Conservation (phyloP, 2,797 vertebrate genomes). For the Darevskia mixta region DNA sequence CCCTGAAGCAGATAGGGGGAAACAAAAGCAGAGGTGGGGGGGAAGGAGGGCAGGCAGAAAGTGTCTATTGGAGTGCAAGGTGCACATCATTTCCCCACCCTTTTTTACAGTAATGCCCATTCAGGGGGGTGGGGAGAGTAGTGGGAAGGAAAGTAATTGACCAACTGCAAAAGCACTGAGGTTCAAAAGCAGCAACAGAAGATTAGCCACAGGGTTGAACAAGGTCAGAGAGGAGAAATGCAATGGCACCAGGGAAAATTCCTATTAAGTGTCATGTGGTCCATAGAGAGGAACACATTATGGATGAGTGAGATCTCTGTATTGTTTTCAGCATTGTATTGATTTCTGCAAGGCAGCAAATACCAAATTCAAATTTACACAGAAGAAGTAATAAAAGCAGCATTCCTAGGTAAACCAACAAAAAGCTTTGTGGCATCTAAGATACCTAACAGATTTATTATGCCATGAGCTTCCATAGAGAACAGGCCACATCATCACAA, state of each 20-base stretch:
- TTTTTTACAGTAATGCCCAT: not conserved
- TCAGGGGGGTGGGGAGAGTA: not conserved
- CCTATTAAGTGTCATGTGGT: not conserved
- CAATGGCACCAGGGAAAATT: too few relatives aligned
- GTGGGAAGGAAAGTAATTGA: not conserved
- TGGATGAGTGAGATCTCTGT: not conserved
- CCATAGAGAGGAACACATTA: not conserved
- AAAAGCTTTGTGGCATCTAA: not conserved
- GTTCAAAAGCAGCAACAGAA: not conserved
- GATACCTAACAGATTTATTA: too few relatives aligned
- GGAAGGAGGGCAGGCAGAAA: not conserved
- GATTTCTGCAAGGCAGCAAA: not conserved
- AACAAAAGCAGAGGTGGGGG: not conserved
- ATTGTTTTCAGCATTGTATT: fast-evolving
- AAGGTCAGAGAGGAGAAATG: not conserved
- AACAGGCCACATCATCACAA: too few relatives aligned
- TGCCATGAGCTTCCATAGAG: too few relatives aligned
- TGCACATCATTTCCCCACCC: not conserved
- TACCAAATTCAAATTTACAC: not conserved
- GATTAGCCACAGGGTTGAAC: not conserved
- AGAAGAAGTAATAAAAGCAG: constrained; percentile 15
- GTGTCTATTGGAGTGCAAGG: not conserved
- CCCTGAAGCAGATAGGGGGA: not conserved
- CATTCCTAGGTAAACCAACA: not conserved
- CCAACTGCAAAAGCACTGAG: not conserved